These are phyloP conservation scores for Brevimyrus niger DNA, from an alignment of 2,113 vertebrate genomes.

Conservation along the genomic window DNA sequence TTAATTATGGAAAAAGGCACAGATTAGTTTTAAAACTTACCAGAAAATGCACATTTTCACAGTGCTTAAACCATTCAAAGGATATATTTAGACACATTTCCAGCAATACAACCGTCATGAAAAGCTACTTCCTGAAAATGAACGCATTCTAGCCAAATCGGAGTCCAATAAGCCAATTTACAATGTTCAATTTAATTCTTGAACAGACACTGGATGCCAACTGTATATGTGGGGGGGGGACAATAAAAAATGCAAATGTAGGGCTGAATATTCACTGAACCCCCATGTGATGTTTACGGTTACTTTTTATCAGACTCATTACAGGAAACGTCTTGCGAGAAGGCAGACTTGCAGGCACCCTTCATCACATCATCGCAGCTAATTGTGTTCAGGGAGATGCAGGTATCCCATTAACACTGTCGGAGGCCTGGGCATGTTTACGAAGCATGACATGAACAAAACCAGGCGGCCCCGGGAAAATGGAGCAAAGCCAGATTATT, in stretches of 20 bases:
- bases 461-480: not conserved
- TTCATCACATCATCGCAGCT: slow-evolving; percentile 2
- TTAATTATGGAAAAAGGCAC: slow-evolving; percentile 1
- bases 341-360: not conserved
- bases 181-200: not conserved
- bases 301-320: slow-evolving; percentile 15
- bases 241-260: not conserved
- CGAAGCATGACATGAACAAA: slow-evolving; percentile 10
- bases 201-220: not conserved
- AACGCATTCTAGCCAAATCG: not conserved
- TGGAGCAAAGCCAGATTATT: slow-evolving; percentile 19
- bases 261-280: not conserved
- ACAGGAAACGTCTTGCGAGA: slow-evolving; percentile 3
- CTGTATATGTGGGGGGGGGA: not conserved
- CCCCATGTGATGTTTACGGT: not conserved
- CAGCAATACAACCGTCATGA: not conserved
- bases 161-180: not conserved
- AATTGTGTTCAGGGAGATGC: slow-evolving; percentile 14
- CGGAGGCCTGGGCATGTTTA: slow-evolving; percentile 11
- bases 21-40: slow-evolving; percentile 8
- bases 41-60: slow-evolving; percentile 12
- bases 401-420: slow-evolving; percentile 17
- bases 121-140: not conserved
- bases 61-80: not conserved
- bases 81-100: not conserved